These are phyloP conservation scores for Columbina picui DNA, from an alignment of 2,113 vertebrate genomes.

Conservation along the genomic window DNA sequence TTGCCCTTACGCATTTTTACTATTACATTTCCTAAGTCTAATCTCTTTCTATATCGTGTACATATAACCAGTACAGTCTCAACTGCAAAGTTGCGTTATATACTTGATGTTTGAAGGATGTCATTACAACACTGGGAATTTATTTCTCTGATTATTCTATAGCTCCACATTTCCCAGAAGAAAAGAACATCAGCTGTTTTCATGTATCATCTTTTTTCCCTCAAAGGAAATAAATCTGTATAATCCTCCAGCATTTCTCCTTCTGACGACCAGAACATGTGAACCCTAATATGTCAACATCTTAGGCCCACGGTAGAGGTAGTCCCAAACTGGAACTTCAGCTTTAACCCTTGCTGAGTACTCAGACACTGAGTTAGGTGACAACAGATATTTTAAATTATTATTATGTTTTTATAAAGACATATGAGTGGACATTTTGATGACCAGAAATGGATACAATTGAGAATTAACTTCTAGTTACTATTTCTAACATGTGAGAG, in stretches of 20 bases:
- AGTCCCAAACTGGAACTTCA: background rate
- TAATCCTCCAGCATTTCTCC: background rate
- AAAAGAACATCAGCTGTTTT: background rate
- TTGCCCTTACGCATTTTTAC: background rate
- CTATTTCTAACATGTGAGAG: background rate
- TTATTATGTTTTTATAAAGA: background rate
- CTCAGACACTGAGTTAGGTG: rapidly evolving
- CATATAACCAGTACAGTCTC: background rate
- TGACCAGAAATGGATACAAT: background rate
- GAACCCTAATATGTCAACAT: background rate
- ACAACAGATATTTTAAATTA: background rate
- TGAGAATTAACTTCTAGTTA: background rate
- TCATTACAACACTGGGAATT: background rate
- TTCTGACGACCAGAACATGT: background rate
- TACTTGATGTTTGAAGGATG: background rate
- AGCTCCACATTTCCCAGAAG: background rate
- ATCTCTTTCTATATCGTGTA: background rate
- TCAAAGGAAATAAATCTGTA: background rate
- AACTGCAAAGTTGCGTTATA: background rate
- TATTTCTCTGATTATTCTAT: background rate
- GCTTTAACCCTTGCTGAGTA: background rate
- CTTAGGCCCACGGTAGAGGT: background rate
- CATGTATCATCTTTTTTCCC: background rate
- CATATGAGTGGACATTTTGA: background rate
- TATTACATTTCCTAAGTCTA: background rate